Conservation (phyloP, 2,113 vertebrate genomes). For the Plecturocebus donacophilus region DNA sequence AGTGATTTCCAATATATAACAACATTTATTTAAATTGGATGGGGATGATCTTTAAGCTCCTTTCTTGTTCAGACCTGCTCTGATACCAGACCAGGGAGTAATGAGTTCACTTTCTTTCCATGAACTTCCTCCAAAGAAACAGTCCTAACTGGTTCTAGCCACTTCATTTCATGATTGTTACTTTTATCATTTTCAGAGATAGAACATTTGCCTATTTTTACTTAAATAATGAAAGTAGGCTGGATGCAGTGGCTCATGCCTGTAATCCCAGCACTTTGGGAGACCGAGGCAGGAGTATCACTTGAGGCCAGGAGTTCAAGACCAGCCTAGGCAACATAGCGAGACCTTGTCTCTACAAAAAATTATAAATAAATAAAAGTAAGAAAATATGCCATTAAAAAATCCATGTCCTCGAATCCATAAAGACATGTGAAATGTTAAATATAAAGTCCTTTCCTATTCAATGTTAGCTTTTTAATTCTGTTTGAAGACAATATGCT, state of each 20-base stretch:
- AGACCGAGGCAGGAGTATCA: no score
- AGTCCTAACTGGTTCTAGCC: background rate
- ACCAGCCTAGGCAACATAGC: no score
- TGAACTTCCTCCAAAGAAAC: background rate
- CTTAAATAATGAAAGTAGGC: background rate
- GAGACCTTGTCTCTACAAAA: no score
- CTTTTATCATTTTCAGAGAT: constrained; percentile 29
- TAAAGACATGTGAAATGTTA: background rate
- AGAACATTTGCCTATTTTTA: background rate
- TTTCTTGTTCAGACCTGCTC: background rate
- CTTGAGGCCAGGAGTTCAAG: no score
- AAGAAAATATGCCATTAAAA: background rate
- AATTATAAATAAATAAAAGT: background rate
- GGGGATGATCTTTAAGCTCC: background rate
- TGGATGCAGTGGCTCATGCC: no score
- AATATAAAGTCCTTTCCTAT: background rate
- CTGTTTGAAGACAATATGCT: background rate
- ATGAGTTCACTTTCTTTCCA: background rate
- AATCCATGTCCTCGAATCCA: background rate
- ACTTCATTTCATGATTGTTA: background rate
- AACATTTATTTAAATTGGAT: background rate
- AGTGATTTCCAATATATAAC: background rate
- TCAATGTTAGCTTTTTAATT: background rate
- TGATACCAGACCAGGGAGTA: background rate
- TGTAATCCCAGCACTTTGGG: no score